phyloP scores from a whole-genome alignment of 2,113 vertebrate genomes.

The Dascyllus trimaculatus region DNA sequence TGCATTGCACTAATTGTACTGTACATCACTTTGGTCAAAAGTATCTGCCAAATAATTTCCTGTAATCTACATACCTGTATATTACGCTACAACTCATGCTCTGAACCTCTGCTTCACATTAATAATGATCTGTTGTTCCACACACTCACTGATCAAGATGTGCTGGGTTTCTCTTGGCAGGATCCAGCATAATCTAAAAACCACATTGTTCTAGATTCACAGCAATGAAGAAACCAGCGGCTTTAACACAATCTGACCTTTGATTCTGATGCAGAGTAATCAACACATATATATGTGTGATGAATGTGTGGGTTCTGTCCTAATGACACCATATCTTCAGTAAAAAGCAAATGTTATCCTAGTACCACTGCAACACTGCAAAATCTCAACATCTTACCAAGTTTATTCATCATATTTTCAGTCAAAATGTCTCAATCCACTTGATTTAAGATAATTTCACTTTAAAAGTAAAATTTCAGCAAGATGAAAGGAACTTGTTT shows the following conservation, averaged over 20 bases:
- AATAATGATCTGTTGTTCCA: background rate
- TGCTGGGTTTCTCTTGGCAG: background rate
- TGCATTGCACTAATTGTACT: background rate
- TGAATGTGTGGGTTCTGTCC: no score
- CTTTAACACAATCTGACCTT: constrained; percentile 29
- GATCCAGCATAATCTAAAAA: background rate
- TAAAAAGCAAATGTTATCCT: no score
- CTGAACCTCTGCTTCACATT: background rate
- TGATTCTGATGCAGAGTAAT: background rate
- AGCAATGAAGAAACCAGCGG: constrained; percentile 17
- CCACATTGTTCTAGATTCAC: constrained; percentile 17
- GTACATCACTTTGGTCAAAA: background rate
- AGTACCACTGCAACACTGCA: no score
- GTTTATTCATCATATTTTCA: no score
- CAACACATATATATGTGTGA: background rate
- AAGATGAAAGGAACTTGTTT: no score
- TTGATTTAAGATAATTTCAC: no score
- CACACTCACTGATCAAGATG: background rate
- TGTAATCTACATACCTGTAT: background rate
- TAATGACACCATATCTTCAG: no score
- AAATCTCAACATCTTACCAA: no score
- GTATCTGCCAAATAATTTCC: background rate
- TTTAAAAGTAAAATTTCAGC: no score
- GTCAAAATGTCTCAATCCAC: no score
- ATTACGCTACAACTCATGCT: background rate